phyloP scores from a whole-genome alignment of 2,797 vertebrate species.

The Anabacerthia variegaticeps region DNA sequence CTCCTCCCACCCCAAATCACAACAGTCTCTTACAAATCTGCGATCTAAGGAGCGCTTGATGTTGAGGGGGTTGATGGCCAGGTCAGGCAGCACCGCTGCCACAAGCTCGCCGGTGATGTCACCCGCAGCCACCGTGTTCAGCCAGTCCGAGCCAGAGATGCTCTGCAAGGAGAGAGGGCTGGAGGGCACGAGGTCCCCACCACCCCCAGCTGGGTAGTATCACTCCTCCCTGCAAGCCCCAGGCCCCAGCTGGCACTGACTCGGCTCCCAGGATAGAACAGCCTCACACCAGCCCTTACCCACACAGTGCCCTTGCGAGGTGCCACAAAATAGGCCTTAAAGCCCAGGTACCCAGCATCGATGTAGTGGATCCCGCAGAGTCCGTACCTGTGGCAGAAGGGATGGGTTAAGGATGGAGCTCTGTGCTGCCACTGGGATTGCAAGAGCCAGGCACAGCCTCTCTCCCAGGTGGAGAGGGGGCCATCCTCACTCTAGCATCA shows the following conservation, averaged over 20 bases:
- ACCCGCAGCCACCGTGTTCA: slow-evolving; percentile 81
- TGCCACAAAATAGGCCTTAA: slow-evolving; percentile 82
- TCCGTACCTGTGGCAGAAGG: slow-evolving; percentile 71
- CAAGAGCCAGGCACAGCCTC: not conserved
- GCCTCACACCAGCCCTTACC: slow-evolving; percentile 78
- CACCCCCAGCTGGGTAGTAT: fast-evolving
- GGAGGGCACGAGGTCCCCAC: fast-evolving
- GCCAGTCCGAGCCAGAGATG: slow-evolving; percentile 90
- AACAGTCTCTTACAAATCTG: slow-evolving; percentile 81
- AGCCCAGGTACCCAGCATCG: slow-evolving; percentile 84
- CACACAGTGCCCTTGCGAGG: slow-evolving; percentile 87
- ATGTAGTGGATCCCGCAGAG: slow-evolving; percentile 91
- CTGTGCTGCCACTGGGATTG: fast-evolving
- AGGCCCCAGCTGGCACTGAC: not conserved
- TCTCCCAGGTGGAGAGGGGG: no score
- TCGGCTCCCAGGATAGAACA: fast-evolving
- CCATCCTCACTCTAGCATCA: not conserved
- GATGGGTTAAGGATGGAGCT: fast-evolving
- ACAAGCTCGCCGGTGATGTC: slow-evolving; percentile 88
- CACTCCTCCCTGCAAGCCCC: fast-evolving
- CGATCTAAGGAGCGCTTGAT: slow-evolving; percentile 82
- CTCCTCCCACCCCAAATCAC: fast-evolving
- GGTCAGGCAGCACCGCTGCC: slow-evolving; percentile 80
- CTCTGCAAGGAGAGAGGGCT: slow-evolving; percentile 76
- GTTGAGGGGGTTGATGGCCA: slow-evolving; percentile 71